These are phyloP conservation scores for Listronotus oregonensis DNA, from an alignment of 1,140 invertebrate species.

Conservation along the genomic window DNA sequence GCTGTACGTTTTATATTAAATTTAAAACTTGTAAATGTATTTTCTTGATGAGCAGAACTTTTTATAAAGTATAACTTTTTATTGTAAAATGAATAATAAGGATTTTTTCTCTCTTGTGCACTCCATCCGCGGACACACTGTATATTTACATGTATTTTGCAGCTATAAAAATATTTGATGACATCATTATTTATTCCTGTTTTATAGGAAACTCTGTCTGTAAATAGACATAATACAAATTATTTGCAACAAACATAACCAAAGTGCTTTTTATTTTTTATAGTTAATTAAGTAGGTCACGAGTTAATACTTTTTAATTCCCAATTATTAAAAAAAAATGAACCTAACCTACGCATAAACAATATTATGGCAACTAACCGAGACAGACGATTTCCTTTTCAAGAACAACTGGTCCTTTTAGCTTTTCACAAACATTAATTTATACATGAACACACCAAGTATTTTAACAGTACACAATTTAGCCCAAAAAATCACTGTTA, in stretches of 20 bases:
- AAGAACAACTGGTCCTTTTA: conserved; percentile 20
- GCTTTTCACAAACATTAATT: conserved; percentile 1
- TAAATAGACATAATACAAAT: too few species aligned
- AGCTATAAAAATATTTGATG: background rate
- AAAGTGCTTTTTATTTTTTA: background rate
- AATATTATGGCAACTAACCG: conserved; percentile 15
- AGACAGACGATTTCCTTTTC: conserved; percentile 17
- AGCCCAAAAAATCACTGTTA: background rate
- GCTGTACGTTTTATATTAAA: too few species aligned
- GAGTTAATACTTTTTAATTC: too few species aligned
- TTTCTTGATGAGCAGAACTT: too few species aligned
- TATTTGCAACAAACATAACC: background rate
- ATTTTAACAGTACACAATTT: background rate
- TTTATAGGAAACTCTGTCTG: background rate
- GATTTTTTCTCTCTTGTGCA: too few species aligned
- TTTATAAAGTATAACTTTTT: too few species aligned
- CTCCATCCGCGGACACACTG: too few species aligned
- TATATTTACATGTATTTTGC: too few species aligned
- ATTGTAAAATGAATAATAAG: too few species aligned
- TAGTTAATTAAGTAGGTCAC: background rate
- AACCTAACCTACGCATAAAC: conserved; percentile 1
- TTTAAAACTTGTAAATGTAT: too few species aligned
- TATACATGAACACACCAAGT: conserved; percentile 1
- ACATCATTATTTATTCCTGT: conserved; percentile 11
- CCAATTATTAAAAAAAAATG: background rate